A percentile compares a stretch with the other conserved stretches of the same genome.
phyloP scores from a whole-genome alignment of 2,888 invertebrate genomes.

The Protodeltote pygarga region DNA sequence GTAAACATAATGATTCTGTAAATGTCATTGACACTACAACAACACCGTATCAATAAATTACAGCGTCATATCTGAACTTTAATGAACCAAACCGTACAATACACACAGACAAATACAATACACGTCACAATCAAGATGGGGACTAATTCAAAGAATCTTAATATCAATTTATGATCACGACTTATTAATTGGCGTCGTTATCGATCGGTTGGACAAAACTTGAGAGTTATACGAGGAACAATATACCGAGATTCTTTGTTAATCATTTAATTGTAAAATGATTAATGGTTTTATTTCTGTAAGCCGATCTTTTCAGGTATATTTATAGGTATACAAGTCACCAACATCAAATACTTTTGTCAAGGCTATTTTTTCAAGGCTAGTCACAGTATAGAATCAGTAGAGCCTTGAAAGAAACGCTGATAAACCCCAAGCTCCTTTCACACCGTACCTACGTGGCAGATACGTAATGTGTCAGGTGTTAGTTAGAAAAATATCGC shows the following conservation, averaged over 20 bases:
- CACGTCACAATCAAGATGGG: constrained; percentile 39
- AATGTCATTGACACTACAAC: constrained; percentile 3
- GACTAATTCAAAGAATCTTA: constrained; percentile 49
- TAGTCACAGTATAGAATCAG: neutral
- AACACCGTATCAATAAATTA: constrained; percentile 16
- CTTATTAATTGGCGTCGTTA: constrained; percentile 64
- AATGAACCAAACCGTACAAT: constrained; percentile 32
- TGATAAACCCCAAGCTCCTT: too few species aligned
- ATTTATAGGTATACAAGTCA: neutral
- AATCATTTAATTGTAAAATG: neutral
- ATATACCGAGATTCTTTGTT: constrained; percentile 17
- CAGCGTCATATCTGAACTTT: too few species aligned
- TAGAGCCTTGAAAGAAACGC: neutral
- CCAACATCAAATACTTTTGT: too few species aligned
- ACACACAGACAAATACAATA: constrained; percentile 25
- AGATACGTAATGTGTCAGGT: too few species aligned
- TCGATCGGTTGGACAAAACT: constrained; percentile 42
- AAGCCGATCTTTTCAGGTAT: neutral
- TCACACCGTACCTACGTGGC: too few species aligned
- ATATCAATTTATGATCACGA: constrained; percentile 55
- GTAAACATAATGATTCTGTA: too few species aligned
- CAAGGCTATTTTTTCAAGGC: neutral
- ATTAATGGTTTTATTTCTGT: neutral
- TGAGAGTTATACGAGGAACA: constrained; percentile 24
- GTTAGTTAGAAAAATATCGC: too few species aligned